phyloP scores from a whole-genome alignment of 2,888 invertebrate genomes.

The Ochropleura leucogaster region DNA sequence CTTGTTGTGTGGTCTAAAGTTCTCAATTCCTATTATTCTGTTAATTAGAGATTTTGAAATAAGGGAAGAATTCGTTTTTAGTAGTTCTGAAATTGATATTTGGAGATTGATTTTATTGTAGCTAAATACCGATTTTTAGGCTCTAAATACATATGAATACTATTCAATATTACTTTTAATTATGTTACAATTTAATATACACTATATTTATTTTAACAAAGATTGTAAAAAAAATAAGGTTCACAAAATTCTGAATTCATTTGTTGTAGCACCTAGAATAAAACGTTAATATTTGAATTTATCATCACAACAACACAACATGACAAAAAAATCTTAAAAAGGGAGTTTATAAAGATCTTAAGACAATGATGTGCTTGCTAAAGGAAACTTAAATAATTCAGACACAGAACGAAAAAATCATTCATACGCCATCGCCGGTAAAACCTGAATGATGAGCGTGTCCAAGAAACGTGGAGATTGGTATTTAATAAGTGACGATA shows the following conservation, averaged over 20 bases:
- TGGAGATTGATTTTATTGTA: neutral
- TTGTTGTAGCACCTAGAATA: too few relatives aligned
- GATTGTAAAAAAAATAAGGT: too few relatives aligned
- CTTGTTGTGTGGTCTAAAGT: slow-evolving; percentile 52
- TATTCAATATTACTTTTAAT: too few relatives aligned
- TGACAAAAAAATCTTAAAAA: too few relatives aligned
- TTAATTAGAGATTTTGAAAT: slow-evolving; percentile 13
- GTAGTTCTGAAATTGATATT: neutral
- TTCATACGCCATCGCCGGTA: neutral
- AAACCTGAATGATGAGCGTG: neutral
- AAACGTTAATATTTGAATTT: neutral
- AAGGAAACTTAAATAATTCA: neutral
- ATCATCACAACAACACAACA: too few relatives aligned
- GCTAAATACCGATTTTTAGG: too few relatives aligned
- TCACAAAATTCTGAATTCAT: too few relatives aligned
- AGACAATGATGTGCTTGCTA: neutral
- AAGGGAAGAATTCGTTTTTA: neutral
- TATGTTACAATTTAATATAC: too few relatives aligned
- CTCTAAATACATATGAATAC: neutral
- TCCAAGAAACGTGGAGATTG: neutral
- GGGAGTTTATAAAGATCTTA: too few relatives aligned
- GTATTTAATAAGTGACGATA: neutral
- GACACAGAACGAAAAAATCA: neutral
- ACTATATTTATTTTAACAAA: too few relatives aligned
- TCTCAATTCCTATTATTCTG: slow-evolving; percentile 30